Evolutionary conservation across 2,888 invertebrate genomes (phyloP).

Genomic region (Empis stercorea): DNA sequence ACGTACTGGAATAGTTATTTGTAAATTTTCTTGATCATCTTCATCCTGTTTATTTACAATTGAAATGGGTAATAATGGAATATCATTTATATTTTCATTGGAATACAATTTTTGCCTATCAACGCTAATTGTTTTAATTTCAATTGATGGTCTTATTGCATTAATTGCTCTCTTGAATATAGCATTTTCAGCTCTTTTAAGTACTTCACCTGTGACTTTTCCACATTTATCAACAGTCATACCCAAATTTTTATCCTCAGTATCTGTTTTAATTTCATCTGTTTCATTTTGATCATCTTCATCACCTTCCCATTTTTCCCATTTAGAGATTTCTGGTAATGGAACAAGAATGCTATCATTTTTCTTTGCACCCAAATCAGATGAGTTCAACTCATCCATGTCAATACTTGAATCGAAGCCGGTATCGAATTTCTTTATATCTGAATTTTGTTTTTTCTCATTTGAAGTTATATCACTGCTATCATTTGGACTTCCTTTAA

Average conservation of each 20-base stretch:
- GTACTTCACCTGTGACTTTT: slow-evolving; percentile 73
- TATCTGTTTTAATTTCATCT: slow-evolving; percentile 36
- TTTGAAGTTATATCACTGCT: not conserved
- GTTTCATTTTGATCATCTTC: slow-evolving; percentile 42
- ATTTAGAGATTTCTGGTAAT: slow-evolving; percentile 71
- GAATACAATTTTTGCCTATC: slow-evolving; percentile 55
- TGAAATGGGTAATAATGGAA: slow-evolving; percentile 13
- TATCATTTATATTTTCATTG: slow-evolving; percentile 31
- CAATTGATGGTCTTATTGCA: slow-evolving; percentile 56
- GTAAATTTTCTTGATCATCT: slow-evolving; percentile 25
- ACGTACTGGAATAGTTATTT: slow-evolving; percentile 42
- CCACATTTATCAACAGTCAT: slow-evolving; percentile 40
- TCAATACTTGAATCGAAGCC: not conserved
- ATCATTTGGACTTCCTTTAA: not conserved
- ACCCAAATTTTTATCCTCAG: slow-evolving; percentile 27
- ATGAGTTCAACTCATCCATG: not conserved
- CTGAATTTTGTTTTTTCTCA: not conserved
- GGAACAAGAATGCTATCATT: not conserved
- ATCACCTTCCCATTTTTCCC: slow-evolving; percentile 82
- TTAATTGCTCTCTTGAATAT: slow-evolving; percentile 81
- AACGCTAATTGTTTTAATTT: slow-evolving; percentile 56
- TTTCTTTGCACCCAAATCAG: not conserved
- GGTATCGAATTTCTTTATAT: not conserved
- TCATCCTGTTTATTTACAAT: slow-evolving; percentile 1
- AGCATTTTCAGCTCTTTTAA: slow-evolving; percentile 83